phyloP scores from a whole-genome alignment of 2,113 vertebrate genomes.

The Struthidea cinerea region DNA sequence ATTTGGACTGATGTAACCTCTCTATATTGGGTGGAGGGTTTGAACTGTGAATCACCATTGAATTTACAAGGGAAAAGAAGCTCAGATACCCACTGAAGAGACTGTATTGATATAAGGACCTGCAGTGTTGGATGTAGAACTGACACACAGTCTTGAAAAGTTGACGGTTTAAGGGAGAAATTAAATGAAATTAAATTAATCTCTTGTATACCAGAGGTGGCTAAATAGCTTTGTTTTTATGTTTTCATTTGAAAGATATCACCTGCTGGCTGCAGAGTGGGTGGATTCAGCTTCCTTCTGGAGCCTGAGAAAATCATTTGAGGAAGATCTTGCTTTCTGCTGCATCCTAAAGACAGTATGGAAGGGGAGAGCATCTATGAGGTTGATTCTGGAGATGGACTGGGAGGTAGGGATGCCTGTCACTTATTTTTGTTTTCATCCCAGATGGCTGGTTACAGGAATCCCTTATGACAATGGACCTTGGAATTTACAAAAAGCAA shows the following conservation, averaged over 20 bases:
- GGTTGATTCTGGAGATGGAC: constrained; percentile 59
- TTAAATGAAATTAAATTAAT: not conserved
- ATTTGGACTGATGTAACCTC: not conserved
- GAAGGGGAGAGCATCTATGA: constrained; percentile 63
- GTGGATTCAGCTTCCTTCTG: constrained; percentile 36
- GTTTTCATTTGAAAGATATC: constrained; percentile 59
- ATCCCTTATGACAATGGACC: not conserved
- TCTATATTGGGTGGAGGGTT: not conserved
- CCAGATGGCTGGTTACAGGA: not conserved
- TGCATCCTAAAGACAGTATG: not conserved
- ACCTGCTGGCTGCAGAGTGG: constrained; percentile 31
- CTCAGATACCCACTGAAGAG: not conserved
- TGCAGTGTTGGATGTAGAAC: not conserved
- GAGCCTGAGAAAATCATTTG: not conserved
- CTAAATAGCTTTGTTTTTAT: constrained; percentile 41
- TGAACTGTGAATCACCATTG: not conserved
- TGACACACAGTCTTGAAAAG: not conserved
- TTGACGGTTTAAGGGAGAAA: not conserved
- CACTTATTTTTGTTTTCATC: not conserved
- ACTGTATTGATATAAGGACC: not conserved
- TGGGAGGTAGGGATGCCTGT: constrained; percentile 53
- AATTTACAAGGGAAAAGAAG: not conserved
- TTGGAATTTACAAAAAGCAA: not conserved
- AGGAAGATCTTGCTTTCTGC: constrained; percentile 16
- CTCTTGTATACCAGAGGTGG: not conserved